Conservation (phyloP, 2,113 vertebrate genomes). For the Mus pahari region DNA sequence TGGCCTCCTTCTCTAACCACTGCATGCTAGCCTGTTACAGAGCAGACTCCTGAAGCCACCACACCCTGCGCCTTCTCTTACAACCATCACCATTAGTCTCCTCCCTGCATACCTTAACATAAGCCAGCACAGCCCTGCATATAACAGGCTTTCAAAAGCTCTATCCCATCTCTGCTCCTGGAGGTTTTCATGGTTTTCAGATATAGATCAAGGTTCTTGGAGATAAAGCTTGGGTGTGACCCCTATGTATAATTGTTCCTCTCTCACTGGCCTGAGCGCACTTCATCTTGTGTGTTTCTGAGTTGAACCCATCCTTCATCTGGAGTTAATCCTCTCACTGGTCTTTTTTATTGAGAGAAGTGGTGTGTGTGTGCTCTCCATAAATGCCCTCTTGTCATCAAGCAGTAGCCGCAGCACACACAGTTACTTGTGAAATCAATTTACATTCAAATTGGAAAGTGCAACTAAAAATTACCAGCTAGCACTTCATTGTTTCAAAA, state of each 20-base stretch:
- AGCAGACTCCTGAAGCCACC: background rate
- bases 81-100: background rate
- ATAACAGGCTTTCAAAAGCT: background rate
- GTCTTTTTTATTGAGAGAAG: background rate
- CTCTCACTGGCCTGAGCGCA: background rate
- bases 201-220: background rate
- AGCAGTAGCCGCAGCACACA: background rate
- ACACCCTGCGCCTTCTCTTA: background rate
- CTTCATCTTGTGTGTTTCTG: background rate
- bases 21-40: background rate
- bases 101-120: background rate
- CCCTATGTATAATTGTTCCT: background rate
- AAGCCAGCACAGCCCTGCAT: background rate
- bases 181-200: background rate
- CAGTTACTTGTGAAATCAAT: slow-evolving; percentile 32
- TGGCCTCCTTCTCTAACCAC: background rate
- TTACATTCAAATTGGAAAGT: slow-evolving; percentile 9
- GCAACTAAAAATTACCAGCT: slow-evolving; percentile 25
- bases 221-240: background rate
- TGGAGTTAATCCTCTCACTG: background rate
- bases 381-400: background rate
- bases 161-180: background rate
- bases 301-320: background rate
- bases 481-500: background rate
- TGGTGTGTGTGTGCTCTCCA: background rate